phyloP scores from a whole-genome alignment of 2,888 invertebrate genomes.

The Scaptomyza cyrtandrae region DNA sequence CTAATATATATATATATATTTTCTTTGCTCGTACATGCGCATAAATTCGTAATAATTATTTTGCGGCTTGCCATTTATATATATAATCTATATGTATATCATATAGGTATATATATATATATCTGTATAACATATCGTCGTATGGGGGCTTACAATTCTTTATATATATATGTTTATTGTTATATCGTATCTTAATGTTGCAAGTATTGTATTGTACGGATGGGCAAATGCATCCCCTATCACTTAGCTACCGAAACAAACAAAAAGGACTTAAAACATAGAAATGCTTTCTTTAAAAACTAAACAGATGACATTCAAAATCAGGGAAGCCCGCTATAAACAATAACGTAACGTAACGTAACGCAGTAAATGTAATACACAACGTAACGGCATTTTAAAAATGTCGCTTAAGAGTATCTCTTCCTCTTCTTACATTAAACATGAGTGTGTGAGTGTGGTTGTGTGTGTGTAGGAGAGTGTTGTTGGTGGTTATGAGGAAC shows the following conservation, averaged over 20 bases:
- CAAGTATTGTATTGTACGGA: conserved; percentile 74
- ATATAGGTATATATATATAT: conserved; percentile 19
- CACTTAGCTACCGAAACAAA: conserved; percentile 70
- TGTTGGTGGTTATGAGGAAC: conserved; percentile 6
- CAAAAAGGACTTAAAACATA: conserved; percentile 57
- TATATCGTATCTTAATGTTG: conserved; percentile 67
- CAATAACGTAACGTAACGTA: conserved; percentile 56
- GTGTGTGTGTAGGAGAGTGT: conserved; percentile 11
- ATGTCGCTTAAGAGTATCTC: conserved; percentile 64
- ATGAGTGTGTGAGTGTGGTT: conserved; percentile 24
- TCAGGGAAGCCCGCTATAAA: conserved; percentile 66
- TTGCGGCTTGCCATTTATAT: conserved; percentile 60
- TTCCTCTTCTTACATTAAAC: conserved; percentile 26
- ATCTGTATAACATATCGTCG: conserved; percentile 19
- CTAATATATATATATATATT: conserved; percentile 48
- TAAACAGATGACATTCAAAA: conserved; percentile 41
- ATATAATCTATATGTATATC: conserved; percentile 13
- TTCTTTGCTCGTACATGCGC: conserved; percentile 68
- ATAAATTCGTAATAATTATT: conserved; percentile 79
- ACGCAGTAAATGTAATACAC: conserved; percentile 62
- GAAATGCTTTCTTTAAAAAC: conserved; percentile 55
- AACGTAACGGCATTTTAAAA: conserved; percentile 75
- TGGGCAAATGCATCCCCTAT: conserved; percentile 61
- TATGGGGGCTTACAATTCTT: conserved; percentile 58
- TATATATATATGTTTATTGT: conserved; percentile 57